These are phyloP conservation scores for Meta bourneti DNA, from an alignment of 2,888 invertebrate species.

Conservation along the genomic window DNA sequence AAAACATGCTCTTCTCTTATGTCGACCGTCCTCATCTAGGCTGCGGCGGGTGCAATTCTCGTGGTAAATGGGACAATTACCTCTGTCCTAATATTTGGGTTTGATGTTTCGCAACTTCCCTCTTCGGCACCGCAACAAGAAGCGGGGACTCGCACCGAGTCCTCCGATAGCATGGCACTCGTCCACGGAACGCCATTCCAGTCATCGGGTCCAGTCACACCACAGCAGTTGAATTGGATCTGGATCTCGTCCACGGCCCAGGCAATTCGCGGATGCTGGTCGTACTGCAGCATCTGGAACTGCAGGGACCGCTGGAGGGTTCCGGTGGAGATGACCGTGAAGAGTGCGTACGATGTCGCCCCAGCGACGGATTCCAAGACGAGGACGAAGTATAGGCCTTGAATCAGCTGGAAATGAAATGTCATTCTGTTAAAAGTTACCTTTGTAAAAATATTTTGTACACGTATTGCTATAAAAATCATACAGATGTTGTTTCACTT, in stretches of 20 bases:
- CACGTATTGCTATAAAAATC: too few species aligned
- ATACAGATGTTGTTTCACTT: too few species aligned
- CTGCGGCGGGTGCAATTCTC: too few species aligned
- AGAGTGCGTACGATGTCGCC: neutral
- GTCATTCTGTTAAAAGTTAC: too few species aligned
- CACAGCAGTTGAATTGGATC: slow-evolving; percentile 27
- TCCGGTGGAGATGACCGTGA: neutral
- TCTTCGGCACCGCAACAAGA: slow-evolving; percentile 20
- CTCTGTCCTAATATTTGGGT: too few species aligned
- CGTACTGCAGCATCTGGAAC: neutral
- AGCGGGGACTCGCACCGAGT: neutral
- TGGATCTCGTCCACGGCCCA: slow-evolving; percentile 4
- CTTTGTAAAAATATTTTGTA: too few species aligned
- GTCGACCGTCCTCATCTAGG: too few species aligned
- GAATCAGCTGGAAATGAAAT: slow-evolving; percentile 12
- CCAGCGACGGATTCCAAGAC: slow-evolving; percentile 44
- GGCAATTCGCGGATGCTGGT: neutral
- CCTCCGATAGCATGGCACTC: neutral
- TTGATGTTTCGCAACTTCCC: neutral
- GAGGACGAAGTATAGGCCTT: neutral
- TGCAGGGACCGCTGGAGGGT: neutral
- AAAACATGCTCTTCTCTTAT: too few species aligned
- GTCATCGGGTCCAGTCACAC: neutral
- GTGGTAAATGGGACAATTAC: too few species aligned
- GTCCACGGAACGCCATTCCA: slow-evolving; percentile 27